These are phyloP conservation scores for Diorhabda carinulata DNA, from an alignment of 1,140 invertebrate species.

Conservation along the genomic window DNA sequence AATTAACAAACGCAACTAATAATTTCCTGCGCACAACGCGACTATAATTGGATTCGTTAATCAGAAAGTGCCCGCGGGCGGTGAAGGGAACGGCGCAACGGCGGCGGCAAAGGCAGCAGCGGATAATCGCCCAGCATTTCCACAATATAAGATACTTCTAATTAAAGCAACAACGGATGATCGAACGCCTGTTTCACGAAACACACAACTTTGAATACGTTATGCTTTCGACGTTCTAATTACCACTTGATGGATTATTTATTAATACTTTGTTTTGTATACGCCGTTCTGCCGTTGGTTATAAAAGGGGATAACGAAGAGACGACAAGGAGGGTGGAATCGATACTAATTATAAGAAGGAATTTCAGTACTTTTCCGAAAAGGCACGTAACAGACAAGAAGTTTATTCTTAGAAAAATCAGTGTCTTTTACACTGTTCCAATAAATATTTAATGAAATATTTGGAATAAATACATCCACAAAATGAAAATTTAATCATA, in stretches of 20 bases:
- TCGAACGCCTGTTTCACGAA: conserved; percentile 23
- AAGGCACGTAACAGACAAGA: too few species aligned
- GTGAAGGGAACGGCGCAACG: too few species aligned
- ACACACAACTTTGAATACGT: conserved; percentile 13
- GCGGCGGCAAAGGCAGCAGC: conserved; percentile 10
- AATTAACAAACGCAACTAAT: conserved; percentile 51
- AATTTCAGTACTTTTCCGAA: neutral
- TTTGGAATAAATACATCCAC: too few species aligned
- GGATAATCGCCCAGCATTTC: conserved; percentile 44
- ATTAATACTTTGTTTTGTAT: conserved; percentile 14
- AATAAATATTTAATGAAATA: too few species aligned
- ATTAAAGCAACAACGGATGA: conserved; percentile 43
- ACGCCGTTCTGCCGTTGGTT: neutral
- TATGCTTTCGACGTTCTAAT: conserved; percentile 15
- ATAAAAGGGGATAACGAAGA: neutral
- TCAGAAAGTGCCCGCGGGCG: conserved; percentile 43
- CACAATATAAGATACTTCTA: conserved; percentile 49
- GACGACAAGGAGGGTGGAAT: neutral
- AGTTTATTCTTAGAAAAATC: too few species aligned
- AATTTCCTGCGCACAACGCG: conserved; percentile 50
- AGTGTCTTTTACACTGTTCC: too few species aligned
- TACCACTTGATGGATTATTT: conserved; percentile 18
- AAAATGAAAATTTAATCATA: too few species aligned
- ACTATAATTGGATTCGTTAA: conserved; percentile 52
- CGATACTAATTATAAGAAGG: neutral